phyloP scores from a whole-genome alignment of 1,140 invertebrate species.

The Drosophila hydei region DNA sequence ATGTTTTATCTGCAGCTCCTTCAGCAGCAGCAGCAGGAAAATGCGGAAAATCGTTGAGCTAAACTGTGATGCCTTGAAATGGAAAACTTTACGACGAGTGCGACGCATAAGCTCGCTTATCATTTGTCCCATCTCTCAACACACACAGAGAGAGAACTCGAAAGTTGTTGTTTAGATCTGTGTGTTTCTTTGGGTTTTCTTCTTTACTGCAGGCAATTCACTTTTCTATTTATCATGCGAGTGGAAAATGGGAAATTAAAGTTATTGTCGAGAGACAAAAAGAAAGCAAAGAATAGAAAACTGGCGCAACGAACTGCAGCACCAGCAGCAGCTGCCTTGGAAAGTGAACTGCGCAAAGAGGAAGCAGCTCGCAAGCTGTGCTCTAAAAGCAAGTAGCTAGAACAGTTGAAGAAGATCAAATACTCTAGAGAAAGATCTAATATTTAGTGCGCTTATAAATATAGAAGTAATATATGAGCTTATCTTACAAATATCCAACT shows the following conservation, averaged over 20 bases:
- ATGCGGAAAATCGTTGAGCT: conserved; percentile 65
- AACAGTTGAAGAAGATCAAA: conserved; percentile 9
- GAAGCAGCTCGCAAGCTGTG: not conserved
- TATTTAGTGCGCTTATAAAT: no score
- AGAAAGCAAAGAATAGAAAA: conserved; percentile 56
- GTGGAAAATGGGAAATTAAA: conserved; percentile 51
- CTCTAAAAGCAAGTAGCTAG: not conserved
- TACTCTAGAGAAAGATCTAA: no score
- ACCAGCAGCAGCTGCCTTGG: conserved; percentile 6
- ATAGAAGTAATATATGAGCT: no score
- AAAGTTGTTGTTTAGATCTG: conserved; percentile 20
- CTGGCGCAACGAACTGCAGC: conserved; percentile 21
- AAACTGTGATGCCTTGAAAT: conserved; percentile 67
- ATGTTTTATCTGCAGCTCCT: conserved; percentile 56
- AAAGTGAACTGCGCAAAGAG: conserved; percentile 35
- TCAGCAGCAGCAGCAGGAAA: conserved; percentile 40
- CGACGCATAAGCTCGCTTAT: conserved; percentile 63
- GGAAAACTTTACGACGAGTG: conserved; percentile 63
- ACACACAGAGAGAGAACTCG: conserved; percentile 4
- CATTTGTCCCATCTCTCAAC: conserved; percentile 58
- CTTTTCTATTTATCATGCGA: conserved; percentile 72
- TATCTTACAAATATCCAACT: no score
- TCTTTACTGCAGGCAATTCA: conserved; percentile 55
- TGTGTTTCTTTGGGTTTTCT: conserved; percentile 32
- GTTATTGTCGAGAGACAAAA: conserved; percentile 51